These are phyloP conservation scores for Microplitis mediator DNA, from an alignment of 1,140 invertebrate species.

Conservation along the genomic window DNA sequence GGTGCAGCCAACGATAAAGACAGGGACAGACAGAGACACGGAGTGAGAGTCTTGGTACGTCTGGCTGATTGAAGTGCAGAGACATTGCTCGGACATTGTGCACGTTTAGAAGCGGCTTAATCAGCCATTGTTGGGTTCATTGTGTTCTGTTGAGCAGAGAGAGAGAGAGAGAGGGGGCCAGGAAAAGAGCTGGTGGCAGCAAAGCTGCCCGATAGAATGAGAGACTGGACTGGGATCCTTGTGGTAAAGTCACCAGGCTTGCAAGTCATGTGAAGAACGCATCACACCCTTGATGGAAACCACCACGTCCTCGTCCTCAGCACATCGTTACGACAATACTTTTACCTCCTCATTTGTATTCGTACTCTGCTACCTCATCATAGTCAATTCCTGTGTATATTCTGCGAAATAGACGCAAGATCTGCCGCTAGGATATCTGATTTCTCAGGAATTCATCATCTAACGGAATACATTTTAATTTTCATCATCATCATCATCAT, in stretches of 20 bases:
- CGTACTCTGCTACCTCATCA: neutral
- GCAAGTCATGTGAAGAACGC: neutral
- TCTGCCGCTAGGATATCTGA: neutral
- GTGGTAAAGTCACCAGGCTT: neutral
- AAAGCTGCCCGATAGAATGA: neutral
- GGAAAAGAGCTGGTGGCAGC: too few species aligned
- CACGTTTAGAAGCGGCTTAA: constrained; percentile 54
- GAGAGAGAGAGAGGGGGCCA: neutral
- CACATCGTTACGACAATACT: neutral
- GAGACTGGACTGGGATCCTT: neutral
- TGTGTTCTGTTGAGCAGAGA: neutral
- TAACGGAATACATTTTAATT: neutral
- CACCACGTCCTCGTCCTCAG: neutral
- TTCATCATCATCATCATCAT: too few species aligned
- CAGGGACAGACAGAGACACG: neutral
- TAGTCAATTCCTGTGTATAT: constrained; percentile 4
- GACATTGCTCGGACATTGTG: constrained; percentile 43
- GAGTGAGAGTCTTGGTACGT: neutral
- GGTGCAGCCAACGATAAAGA: neutral
- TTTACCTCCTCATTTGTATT: neutral
- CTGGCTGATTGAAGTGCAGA: constrained; percentile 47
- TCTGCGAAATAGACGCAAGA: neutral
- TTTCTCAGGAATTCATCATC: neutral
- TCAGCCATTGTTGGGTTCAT: constrained; percentile 45
- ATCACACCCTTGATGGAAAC: neutral